Evolutionary conservation across 2,888 invertebrate species (phyloP), one percentile per base, ranked within the genome.

Genomic region (Anthophora plumipes): DNA sequence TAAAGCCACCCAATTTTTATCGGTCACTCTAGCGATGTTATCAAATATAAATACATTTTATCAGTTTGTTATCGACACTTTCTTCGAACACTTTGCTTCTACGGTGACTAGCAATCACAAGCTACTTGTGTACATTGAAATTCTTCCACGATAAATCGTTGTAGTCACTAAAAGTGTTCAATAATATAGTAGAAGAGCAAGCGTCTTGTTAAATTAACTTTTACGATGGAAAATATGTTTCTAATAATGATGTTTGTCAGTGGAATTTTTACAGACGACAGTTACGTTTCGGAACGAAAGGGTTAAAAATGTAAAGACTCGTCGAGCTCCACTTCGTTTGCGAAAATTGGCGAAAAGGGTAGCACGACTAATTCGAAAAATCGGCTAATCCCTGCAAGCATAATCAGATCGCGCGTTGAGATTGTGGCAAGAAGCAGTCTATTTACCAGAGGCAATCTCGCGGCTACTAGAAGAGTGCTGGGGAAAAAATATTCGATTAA

Each of bases 21-120:
- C 72, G 20, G n/a, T 12, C 9, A 71, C 20, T 43, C 25, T 11
- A n/a, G 12, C 31, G 14, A 3, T 8, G 22, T 17, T 64, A 72
- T 72, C 72, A 12, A 43, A 7, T 55, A 55, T 46, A 72, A 64
- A 55, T 43, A 55, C 20, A 12, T 17, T 20, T 72, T 72, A 72
- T 72, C 71, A 9, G 5, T 7, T 0, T 22, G 72, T 46, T 72
- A 72, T 72, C 72, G 11, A 1, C n/a, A 0, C 4, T 70, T 50
- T 46, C 39, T 20, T 25, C 37, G 39, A 25, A 41, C 20, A 20
- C 14, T 14, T 43, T 7, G 8, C 7, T 39, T 17, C 14, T 48
- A 46, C 11, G 52, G 11, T 50, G 64, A 39, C 39, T n/a, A 50
- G 52, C 50, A 20, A 52, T n/a, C 1, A 25, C 5, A 8, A 43